A percentile compares a stretch with the other conserved stretches of the same genome.
Conservation (phyloP, 1,140 invertebrate genomes). For the Sitodiplosis mosellana region DNA sequence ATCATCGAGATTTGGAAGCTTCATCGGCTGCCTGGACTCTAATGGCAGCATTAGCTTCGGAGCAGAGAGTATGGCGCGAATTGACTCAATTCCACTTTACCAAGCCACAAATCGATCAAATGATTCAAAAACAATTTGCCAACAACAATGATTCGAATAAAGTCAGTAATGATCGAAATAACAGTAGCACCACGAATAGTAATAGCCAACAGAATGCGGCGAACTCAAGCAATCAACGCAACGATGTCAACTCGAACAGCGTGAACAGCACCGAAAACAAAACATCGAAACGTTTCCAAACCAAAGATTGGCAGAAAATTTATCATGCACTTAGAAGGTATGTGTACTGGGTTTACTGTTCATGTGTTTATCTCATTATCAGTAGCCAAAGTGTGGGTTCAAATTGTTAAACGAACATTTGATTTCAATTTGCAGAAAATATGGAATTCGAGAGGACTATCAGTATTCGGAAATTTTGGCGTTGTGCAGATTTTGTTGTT, state of each 20-base stretch:
- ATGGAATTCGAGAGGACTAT: constrained; percentile 71
- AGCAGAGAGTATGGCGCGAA: constrained; percentile 81
- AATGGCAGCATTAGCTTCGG: constrained; percentile 63
- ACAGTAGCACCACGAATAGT: too few relatives aligned
- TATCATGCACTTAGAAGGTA: constrained; percentile 57
- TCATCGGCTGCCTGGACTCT: constrained; percentile 41
- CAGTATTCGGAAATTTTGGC: constrained; percentile 87
- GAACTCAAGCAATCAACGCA: background rate
- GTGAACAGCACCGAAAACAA: constrained; percentile 7
- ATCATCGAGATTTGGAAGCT: constrained; percentile 71
- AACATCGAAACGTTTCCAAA: background rate
- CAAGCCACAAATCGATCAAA: constrained; percentile 58
- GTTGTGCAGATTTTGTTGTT: constrained; percentile 85
- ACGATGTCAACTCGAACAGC: constrained; percentile 9
- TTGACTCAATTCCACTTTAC: constrained; percentile 86
- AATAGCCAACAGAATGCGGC: background rate
- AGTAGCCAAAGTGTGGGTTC: too few relatives aligned
- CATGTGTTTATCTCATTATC: too few relatives aligned
- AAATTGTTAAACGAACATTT: background rate
- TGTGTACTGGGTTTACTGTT: too few relatives aligned
- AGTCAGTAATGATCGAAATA: too few relatives aligned
- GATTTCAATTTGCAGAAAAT: constrained; percentile 38
- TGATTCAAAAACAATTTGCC: constrained; percentile 30
- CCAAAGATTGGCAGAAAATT: constrained; percentile 44
- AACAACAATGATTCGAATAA: background rate